Percentiles rank a stretch among this genome's conserved stretches.
phyloP scores from a whole-genome alignment of 2,113 vertebrate species.

The Triplophysa dalaica region DNA sequence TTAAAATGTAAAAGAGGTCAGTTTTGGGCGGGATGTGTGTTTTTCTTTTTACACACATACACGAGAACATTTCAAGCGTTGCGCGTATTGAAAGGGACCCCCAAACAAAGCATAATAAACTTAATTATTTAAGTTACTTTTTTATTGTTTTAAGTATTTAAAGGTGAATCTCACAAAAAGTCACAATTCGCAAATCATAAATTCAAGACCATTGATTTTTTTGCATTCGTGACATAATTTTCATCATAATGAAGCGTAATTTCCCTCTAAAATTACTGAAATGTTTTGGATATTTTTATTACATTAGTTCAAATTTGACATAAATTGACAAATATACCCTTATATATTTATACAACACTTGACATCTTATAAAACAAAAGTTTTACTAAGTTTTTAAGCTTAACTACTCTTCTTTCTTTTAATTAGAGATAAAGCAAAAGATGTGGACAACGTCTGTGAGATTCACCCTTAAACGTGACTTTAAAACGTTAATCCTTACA shows the following conservation, averaged over 20 bases:
- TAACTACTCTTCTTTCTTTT: too few relatives aligned
- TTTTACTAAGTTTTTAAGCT: too few relatives aligned
- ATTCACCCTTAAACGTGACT: neutral
- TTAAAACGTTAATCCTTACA: neutral
- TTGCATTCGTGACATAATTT: neutral
- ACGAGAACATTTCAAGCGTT: neutral
- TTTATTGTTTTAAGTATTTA: neutral
- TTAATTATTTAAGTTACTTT: too few relatives aligned
- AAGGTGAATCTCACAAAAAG: slow-evolving; percentile 2
- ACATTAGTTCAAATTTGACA: too few relatives aligned
- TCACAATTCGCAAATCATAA: neutral
- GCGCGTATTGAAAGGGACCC: neutral
- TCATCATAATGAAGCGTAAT: neutral
- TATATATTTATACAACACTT: too few relatives aligned
- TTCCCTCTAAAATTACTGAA: too few relatives aligned
- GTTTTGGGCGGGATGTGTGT: neutral
- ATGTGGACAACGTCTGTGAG: neutral
- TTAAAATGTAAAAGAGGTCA: slow-evolving; percentile 16
- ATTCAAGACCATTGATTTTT: neutral
- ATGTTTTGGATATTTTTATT: too few relatives aligned
- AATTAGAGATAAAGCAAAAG: neutral
- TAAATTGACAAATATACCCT: too few relatives aligned
- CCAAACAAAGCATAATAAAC: neutral
- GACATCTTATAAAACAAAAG: too few relatives aligned
- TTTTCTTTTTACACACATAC: neutral